Evolutionary conservation across 2,888 invertebrate species (phyloP).

Genomic region (Lepidocyrtinus sp.): DNA sequence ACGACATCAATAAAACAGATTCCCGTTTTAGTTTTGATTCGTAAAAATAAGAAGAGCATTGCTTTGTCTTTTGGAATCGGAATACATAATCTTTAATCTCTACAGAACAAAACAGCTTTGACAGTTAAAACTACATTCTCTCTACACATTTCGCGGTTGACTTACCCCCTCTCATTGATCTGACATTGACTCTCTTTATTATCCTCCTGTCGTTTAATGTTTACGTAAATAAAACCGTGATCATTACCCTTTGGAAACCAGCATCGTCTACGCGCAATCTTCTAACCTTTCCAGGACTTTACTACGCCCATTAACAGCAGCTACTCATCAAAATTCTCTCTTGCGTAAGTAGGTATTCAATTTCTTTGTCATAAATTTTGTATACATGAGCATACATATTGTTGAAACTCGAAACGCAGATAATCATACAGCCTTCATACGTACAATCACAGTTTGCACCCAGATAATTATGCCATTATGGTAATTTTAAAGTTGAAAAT

Average conservation of each 20-base stretch:
- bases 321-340: not conserved
- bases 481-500: no score
- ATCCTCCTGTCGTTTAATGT: no score
- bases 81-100: not conserved
- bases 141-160: no score
- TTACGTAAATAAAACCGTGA: no score
- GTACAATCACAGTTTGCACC: no score
- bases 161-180: no score
- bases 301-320: not conserved
- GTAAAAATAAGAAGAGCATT: not conserved
- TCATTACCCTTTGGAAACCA: not conserved
- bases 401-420: no score
- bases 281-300: not conserved
- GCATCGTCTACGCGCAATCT: not conserved
- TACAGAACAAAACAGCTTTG: not conserved
- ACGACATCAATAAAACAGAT: not conserved
- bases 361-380: no score
- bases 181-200: not conserved
- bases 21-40: not conserved
- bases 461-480: no score
- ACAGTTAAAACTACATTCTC: no score
- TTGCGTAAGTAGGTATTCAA: not conserved
- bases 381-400: no score
- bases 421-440: no score
- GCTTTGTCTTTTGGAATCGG: not conserved